Conservation (phyloP, 2,888 invertebrate species). For the Polydrusus pterygomalis region DNA sequence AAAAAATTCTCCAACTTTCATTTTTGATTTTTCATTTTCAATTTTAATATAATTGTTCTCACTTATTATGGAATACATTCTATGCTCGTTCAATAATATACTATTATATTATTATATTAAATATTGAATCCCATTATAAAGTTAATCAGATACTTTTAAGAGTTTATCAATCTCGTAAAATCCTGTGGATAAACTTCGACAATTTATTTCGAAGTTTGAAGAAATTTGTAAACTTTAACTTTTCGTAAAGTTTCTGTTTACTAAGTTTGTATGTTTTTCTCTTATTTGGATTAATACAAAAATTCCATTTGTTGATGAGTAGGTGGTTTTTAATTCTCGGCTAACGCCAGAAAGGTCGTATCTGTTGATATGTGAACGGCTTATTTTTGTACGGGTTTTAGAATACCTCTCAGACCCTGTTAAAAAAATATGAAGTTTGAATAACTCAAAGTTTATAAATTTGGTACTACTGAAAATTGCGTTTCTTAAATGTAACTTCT, state of each 20-base stretch:
- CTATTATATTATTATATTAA: not conserved
- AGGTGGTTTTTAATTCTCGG: not conserved
- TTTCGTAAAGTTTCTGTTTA: not conserved
- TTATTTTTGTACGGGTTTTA: too few species aligned
- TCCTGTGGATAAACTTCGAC: not conserved
- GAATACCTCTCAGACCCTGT: too few species aligned
- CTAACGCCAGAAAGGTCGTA: too few species aligned
- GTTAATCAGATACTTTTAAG: slow-evolving; percentile 4
- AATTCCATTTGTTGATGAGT: not conserved
- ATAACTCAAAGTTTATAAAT: too few species aligned
- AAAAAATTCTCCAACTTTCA: too few species aligned
- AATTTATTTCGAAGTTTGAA: not conserved
- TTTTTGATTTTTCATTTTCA: too few species aligned
- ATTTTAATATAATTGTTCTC: too few species aligned
- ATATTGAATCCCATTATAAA: not conserved
- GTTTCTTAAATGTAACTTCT: too few species aligned
- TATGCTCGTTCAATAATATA: too few species aligned
- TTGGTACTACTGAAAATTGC: too few species aligned
- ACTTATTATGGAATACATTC: too few species aligned
- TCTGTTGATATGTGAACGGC: not conserved
- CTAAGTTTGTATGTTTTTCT: not conserved
- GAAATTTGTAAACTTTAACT: not conserved
- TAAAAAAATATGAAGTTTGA: too few species aligned
- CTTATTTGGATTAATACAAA: not conserved
- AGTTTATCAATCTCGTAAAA: slow-evolving; percentile 11